phyloP scores from a whole-genome alignment of 1,140 invertebrate species.

The Drosophila sp. region DNA sequence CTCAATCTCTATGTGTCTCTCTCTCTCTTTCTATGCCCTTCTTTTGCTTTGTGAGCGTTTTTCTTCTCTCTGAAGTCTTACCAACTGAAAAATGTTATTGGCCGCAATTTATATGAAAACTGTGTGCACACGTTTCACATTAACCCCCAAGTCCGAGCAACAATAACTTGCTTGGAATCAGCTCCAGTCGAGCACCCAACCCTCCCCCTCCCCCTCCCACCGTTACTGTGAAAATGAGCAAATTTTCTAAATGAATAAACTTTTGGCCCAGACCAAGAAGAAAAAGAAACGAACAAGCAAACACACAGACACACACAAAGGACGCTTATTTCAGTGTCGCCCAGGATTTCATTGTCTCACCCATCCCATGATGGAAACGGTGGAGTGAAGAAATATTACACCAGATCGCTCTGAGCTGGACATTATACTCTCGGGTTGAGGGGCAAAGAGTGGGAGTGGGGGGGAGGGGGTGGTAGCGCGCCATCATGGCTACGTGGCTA shows the following conservation, averaged over 20 bases:
- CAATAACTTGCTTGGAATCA: conserved; percentile 61
- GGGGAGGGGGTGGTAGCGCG: conserved; percentile 39
- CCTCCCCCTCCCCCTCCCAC: conserved; percentile 32
- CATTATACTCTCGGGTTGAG: background rate
- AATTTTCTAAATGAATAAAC: conserved; percentile 78
- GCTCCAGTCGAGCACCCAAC: conserved; percentile 10
- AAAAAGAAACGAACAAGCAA: conserved; percentile 27
- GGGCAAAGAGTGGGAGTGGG: conserved; percentile 5
- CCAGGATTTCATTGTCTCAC: conserved; percentile 51
- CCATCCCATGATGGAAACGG: conserved; percentile 25
- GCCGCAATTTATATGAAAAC: conserved; percentile 81
- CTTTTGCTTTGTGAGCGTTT: conserved; percentile 73
- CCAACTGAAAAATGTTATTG: conserved; percentile 81
- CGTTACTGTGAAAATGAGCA: conserved; percentile 67
- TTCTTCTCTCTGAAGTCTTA: conserved; percentile 56
- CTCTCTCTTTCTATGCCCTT: conserved; percentile 37
- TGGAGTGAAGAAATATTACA: conserved; percentile 25
- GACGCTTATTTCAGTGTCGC: conserved; percentile 32
- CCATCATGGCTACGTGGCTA: conserved; percentile 63
- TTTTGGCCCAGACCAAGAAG: conserved; percentile 58
- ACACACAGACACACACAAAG: conserved; percentile 19
- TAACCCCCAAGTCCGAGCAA: conserved; percentile 48
- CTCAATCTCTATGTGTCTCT: conserved; percentile 7
- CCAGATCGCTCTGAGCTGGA: conserved; percentile 23
- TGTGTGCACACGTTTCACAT: conserved; percentile 78